phyloP scores from a whole-genome alignment of 2,888 invertebrate genomes.

The Morpho achilles region DNA sequence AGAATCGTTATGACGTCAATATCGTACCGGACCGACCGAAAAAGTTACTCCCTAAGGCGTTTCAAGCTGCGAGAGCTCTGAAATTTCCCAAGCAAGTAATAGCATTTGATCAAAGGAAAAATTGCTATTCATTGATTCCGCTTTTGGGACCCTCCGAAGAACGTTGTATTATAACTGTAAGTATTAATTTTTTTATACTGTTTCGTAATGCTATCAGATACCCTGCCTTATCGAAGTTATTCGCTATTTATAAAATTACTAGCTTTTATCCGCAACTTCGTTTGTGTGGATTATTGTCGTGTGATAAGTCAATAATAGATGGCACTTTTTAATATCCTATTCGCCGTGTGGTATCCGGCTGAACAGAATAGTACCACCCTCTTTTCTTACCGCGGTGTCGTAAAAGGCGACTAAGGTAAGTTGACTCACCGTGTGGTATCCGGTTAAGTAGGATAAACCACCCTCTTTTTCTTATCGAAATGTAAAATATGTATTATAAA shows the following conservation, averaged over 20 bases:
- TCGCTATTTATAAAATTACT: not conserved
- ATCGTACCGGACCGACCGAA: slow-evolving; percentile 85
- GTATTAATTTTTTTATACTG: slow-evolving; percentile 22
- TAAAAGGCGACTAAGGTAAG: too few relatives aligned
- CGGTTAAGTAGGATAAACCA: too few relatives aligned
- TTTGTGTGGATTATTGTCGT: too few relatives aligned
- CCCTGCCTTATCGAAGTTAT: too few relatives aligned
- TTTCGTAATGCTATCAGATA: not conserved
- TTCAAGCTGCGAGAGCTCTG: slow-evolving; percentile 47
- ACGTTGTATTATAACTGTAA: slow-evolving; percentile 41
- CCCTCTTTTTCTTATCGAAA: too few relatives aligned
- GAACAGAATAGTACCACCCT: too few relatives aligned
- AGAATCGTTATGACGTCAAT: slow-evolving; percentile 90
- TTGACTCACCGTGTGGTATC: too few relatives aligned
- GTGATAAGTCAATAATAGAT: too few relatives aligned
- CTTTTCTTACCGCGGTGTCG: too few relatives aligned
- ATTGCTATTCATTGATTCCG: slow-evolving; percentile 75
- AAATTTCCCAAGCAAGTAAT: slow-evolving; percentile 63
- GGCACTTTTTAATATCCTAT: too few relatives aligned
- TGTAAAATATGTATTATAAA: too few relatives aligned
- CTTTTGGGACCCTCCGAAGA: slow-evolving; percentile 48
- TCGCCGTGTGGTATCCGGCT: too few relatives aligned
- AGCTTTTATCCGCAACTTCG: not conserved
- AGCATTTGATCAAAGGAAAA: slow-evolving; percentile 88
- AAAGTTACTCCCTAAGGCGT: slow-evolving; percentile 75